phyloP scores from a whole-genome alignment of 35 echinoderm and acorn worm species.

The Strongylocentrotus purpuratus region DNA sequence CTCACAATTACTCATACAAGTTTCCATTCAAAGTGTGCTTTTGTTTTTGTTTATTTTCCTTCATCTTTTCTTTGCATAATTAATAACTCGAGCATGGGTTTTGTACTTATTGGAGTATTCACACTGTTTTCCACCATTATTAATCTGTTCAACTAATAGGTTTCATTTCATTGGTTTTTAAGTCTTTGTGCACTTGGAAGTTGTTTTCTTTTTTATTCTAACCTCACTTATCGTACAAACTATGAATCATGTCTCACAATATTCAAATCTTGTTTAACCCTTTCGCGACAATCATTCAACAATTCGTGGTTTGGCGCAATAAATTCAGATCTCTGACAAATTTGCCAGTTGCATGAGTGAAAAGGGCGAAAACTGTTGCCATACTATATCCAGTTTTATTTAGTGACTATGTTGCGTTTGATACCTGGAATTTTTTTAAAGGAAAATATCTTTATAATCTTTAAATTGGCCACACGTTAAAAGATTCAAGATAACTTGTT shows the following conservation, averaged over 20 bases:
- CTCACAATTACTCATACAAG: not conserved
- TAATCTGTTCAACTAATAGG: constrained; percentile 4
- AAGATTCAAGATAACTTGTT: no score
- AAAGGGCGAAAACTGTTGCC: no score
- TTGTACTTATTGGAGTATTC: not conserved
- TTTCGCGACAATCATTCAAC: no score
- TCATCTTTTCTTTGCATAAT: constrained; percentile 2
- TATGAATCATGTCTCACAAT: not conserved
- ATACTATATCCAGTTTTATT: no score
- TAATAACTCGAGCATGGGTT: constrained; percentile 2
- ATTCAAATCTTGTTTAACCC: not conserved
- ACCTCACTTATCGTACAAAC: not conserved
- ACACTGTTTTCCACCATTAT: not conserved
- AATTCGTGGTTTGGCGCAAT: no score
- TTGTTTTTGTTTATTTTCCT: not conserved
- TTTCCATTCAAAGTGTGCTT: not conserved
- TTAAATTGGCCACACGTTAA: no score
- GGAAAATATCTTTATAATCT: no score
- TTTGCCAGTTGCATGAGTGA: no score
- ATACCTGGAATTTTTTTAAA: no score
- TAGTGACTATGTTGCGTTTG: no score
- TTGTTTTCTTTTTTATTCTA: not conserved
- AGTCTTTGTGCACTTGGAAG: constrained; percentile 1
- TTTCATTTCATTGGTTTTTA: not conserved
- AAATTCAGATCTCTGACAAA: no score